Conservation (phyloP, 2,888 invertebrate species). For the Amphipyra berbera region DNA sequence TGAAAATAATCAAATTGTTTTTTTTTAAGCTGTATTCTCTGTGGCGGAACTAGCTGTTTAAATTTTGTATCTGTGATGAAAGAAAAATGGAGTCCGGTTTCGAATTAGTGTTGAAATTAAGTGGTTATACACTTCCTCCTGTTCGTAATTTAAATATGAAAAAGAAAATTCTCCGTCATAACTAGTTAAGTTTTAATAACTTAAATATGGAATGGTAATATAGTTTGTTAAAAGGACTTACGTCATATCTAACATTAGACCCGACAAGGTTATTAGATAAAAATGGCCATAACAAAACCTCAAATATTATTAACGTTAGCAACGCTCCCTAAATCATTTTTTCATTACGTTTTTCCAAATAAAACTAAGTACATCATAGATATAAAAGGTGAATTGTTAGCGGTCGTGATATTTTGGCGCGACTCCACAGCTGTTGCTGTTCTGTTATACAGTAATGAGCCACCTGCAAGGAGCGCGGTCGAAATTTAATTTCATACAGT, state of each 20-base stretch:
- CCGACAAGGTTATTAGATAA: not conserved
- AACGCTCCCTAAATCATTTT: constrained; percentile 12
- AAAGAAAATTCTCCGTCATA: no score
- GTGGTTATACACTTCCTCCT: not conserved
- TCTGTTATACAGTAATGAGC: constrained; percentile 53
- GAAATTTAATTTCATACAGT: constrained; percentile 56
- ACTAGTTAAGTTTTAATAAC: no score
- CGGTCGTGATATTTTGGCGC: constrained; percentile 72
- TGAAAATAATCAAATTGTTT: constrained; percentile 52
- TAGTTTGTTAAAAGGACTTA: no score
- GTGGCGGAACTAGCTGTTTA: constrained; percentile 33
- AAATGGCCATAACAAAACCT: not conserved
- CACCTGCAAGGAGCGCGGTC: constrained; percentile 61
- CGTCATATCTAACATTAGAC: no score
- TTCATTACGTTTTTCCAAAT: constrained; percentile 30
- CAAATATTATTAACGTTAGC: not conserved
- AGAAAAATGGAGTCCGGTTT: not conserved
- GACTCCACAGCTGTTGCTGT: constrained; percentile 64
- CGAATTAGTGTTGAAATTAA: not conserved
- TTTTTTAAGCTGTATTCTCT: constrained; percentile 54
- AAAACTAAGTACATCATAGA: constrained; percentile 23
- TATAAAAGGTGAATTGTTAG: constrained; percentile 56
- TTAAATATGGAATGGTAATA: no score
- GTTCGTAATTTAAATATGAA: no score
- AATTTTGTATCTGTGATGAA: constrained; percentile 13